phyloP scores from a whole-genome alignment of 2,113 vertebrate species.

The Corythaixoides concolor region DNA sequence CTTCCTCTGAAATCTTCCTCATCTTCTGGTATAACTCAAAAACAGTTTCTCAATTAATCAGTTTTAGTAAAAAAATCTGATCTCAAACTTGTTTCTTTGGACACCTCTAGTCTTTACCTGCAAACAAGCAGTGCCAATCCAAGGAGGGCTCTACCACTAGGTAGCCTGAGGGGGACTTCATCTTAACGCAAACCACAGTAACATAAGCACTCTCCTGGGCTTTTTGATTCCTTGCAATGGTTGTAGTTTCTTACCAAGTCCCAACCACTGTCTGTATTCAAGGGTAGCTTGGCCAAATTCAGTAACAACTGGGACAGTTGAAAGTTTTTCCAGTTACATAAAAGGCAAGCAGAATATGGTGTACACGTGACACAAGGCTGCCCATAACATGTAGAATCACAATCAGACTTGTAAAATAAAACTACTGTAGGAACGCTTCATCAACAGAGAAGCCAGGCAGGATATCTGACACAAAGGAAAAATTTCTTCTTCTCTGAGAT shows the following conservation, averaged over 20 bases:
- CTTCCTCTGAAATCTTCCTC: neutral
- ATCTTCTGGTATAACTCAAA: neutral
- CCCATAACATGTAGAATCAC: neutral
- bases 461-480: neutral
- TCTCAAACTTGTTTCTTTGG: neutral
- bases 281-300: neutral
- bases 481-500: neutral
- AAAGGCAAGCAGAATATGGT: neutral
- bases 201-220: neutral
- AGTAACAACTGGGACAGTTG: neutral
- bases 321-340: neutral
- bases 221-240: neutral
- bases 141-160: neutral
- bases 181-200: neutral
- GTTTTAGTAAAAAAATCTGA: neutral
- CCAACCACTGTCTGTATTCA: neutral
- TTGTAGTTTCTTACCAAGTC: neutral
- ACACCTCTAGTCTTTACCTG: neutral
- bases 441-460: neutral
- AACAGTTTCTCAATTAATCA: neutral
- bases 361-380: neutral
- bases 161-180: neutral
- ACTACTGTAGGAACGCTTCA: neutral
- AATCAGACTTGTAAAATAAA: slow-evolving; percentile 8
- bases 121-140: neutral